Percentiles rank a stretch among this genome's conserved stretches.
These are phyloP conservation scores for Brachypalpus laphriformis DNA, from an alignment of 2,888 invertebrate species.

Conservation along the genomic window DNA sequence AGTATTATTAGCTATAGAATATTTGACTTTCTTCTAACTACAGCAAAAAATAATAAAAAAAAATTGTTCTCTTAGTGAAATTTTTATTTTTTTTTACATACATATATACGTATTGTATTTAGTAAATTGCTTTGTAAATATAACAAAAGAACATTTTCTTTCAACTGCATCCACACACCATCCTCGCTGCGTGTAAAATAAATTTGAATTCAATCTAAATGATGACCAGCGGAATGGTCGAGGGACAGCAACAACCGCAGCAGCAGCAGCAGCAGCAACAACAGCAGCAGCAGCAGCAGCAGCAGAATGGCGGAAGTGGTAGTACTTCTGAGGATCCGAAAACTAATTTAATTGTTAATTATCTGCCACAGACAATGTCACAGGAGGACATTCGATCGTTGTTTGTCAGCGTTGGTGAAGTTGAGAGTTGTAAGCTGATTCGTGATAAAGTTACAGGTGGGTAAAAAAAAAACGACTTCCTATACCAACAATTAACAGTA, in stretches of 20 bases:
- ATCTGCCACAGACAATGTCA: slow-evolving; percentile 96
- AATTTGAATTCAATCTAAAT: slow-evolving; percentile 70
- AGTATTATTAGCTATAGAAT: slow-evolving; percentile 72
- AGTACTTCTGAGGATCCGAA: slow-evolving; percentile 88
- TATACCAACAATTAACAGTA: too few relatives aligned
- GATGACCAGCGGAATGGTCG: slow-evolving; percentile 82
- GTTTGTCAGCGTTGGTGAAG: slow-evolving; percentile 97
- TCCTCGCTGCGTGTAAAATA: slow-evolving; percentile 24
- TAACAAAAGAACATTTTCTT: slow-evolving; percentile 26
- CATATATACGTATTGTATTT: slow-evolving; percentile 25
- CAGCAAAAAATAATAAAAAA: background rate
- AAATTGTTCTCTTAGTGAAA: slow-evolving; percentile 33
- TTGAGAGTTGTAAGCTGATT: slow-evolving; percentile 98
- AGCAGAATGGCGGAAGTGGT: slow-evolving; percentile 77
- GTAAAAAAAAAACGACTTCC: too few relatives aligned
- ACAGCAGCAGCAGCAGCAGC: slow-evolving; percentile 81
- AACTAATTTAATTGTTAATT: slow-evolving; percentile 97
- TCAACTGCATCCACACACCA: slow-evolving; percentile 19
- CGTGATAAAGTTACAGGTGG: slow-evolving; percentile 97
- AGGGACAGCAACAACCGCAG: slow-evolving; percentile 93
- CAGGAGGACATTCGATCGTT: slow-evolving; percentile 97
- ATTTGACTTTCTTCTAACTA: slow-evolving; percentile 53
- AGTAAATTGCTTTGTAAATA: slow-evolving; percentile 50
- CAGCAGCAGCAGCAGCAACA: too few relatives aligned
- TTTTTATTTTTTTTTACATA: too few relatives aligned